These are phyloP conservation scores for Tokudaia muenninki DNA, from an alignment of 2,797 vertebrate species.

Conservation along the genomic window DNA sequence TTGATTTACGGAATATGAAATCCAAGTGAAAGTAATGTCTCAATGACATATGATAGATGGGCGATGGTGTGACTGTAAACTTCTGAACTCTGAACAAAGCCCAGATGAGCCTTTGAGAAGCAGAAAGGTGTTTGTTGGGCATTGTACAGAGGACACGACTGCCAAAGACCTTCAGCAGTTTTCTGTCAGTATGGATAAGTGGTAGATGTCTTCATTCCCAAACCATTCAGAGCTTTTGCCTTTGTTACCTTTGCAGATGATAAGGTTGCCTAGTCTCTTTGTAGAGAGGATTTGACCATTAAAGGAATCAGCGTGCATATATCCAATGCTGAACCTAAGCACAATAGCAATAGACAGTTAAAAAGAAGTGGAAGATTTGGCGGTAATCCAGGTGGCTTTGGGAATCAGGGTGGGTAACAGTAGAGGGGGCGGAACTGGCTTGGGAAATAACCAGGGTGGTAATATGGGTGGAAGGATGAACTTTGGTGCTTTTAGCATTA, in stretches of 20 bases:
- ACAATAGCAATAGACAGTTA: slow-evolving; percentile 99
- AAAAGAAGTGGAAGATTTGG: slow-evolving; percentile 97
- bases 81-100: slow-evolving; percentile 98
- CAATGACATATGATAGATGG: slow-evolving; percentile 99
- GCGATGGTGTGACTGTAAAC: slow-evolving; percentile 99
- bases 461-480: slow-evolving; percentile 94
- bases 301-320: slow-evolving; percentile 99
- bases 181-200: slow-evolving; percentile 99
- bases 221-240: slow-evolving; percentile 98
- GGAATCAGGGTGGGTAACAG: slow-evolving; percentile 93
- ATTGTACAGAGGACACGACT: slow-evolving; percentile 98
- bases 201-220: slow-evolving; percentile 99
- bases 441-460: slow-evolving; percentile 93
- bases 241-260: slow-evolving; percentile 99
- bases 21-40: slow-evolving; percentile 98
- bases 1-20: slow-evolving; percentile 98
- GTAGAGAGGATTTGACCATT: slow-evolving; percentile 99
- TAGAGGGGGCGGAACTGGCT: slow-evolving; percentile 91
- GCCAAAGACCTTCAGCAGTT: slow-evolving; percentile 96
- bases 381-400: slow-evolving; percentile 94
- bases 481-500: slow-evolving; percentile 97
- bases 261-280: slow-evolving; percentile 99
- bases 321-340: slow-evolving; percentile 99
- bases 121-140: slow-evolving; percentile 98
- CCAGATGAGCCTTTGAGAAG: slow-evolving; percentile 97